phyloP scores from a whole-genome alignment of 2,113 vertebrate species.

The Canis aureus region DNA sequence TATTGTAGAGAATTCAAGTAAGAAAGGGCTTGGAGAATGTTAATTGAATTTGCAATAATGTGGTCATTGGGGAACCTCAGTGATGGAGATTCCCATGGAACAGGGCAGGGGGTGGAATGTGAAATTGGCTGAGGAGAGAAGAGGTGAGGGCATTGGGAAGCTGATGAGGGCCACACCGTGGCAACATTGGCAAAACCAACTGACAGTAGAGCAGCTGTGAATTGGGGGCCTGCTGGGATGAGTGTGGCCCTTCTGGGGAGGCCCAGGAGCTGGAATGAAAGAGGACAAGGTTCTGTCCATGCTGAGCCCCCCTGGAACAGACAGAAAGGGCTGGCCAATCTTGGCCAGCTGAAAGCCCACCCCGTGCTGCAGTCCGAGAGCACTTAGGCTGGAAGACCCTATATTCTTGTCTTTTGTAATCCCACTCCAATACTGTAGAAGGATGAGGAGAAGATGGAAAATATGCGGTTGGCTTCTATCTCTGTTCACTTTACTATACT shows the following conservation, averaged over 20 bases:
- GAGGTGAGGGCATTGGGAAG: not conserved
- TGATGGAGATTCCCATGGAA: too few relatives aligned
- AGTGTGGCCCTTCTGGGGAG: not conserved
- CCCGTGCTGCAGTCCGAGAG: not conserved
- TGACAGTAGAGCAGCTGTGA: not conserved
- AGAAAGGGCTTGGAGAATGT: not conserved
- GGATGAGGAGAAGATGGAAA: not conserved
- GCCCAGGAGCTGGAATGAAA: not conserved
- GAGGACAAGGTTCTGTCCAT: not conserved
- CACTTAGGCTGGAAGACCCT: not conserved
- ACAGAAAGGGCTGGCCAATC: not conserved
- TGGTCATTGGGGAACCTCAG: not conserved
- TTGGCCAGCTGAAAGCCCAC: not conserved
- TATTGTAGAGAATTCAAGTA: not conserved
- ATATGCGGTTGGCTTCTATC: accelerated
- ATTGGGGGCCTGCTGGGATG: not conserved
- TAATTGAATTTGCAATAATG: not conserved
- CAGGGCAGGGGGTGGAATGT: not conserved
- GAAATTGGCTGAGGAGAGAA: not conserved
- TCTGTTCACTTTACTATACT: not conserved
- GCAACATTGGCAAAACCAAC: not conserved
- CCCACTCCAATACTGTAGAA: not conserved
- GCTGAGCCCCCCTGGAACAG: not conserved
- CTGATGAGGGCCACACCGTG: not conserved
- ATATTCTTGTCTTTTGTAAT: not conserved